Base-by-base conservation (phyloP, 2,888 invertebrate genomes). In the Miltochrista miniata region DNA sequence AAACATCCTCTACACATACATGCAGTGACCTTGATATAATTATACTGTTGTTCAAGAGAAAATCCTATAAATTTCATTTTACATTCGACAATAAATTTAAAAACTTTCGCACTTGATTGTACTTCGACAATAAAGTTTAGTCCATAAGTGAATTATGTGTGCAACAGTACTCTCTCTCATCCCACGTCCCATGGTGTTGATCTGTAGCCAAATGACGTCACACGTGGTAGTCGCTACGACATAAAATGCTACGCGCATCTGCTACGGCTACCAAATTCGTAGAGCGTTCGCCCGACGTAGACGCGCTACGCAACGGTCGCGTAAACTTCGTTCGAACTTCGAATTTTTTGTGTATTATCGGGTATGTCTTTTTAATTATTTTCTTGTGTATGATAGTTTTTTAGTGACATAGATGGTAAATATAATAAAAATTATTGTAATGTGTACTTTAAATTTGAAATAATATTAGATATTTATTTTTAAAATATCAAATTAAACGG, bases 121-220 rank as follows among this genome's bases (percentile, higher is more conserved):
- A 63, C 51, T 15, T 31, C 12, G 13, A 36, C 42, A 38, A 12
- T 18, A 15, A 29, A 47, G 40, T 38, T 45, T 41, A 33, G 15
- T 41, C 31, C 45, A 54, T 43, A 48, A 54, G 43, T 43, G 51
- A 62, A 48, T 68, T 69, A 56, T 70, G 64, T 63, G 44, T 71
- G 72, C 68, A 75, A 81, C 71, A 63, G 72, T 75, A 81, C 72
- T 59, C 77, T 59, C 72, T 59, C 77, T 59, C 81, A 61, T 78
- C 83, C 79, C 81, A 87, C 86, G 79, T 76, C 61, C 76, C 72
- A 78, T 78, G 70, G 70, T 56, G 3, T 78, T 79, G 79, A 77
- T 75, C 74, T 66, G 60, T 55, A 54, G 72, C 79, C 81, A 79
- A 76, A 78, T 88, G 87, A 88, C 88, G 88, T 87, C 87, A 88